Percentiles rank a stretch among this genome's conserved stretches.
These are phyloP conservation scores for Zaprionus taronus DNA, from an alignment of 1,140 invertebrate genomes.

Conservation along the genomic window DNA sequence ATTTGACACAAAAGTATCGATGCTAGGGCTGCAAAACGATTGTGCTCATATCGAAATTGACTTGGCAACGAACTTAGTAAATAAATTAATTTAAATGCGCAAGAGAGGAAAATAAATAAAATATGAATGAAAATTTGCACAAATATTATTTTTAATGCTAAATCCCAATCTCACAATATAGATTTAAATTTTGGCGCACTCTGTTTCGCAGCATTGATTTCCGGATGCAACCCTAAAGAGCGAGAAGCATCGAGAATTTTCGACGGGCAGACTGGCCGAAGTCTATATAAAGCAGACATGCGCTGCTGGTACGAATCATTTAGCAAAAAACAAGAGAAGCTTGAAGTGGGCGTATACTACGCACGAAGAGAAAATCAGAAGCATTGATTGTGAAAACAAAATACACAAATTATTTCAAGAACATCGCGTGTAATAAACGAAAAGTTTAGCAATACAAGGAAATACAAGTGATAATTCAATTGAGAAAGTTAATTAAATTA, in stretches of 20 bases:
- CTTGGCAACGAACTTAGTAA: neutral
- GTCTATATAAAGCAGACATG: conserved; percentile 55
- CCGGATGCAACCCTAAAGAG: conserved; percentile 59
- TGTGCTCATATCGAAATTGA: neutral
- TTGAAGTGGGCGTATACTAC: conserved; percentile 25
- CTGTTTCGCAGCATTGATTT: conserved; percentile 13
- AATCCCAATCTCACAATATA: neutral
- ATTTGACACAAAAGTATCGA: conserved; percentile 14
- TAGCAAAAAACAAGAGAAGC: conserved; percentile 35
- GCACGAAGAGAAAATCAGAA: conserved; percentile 24
- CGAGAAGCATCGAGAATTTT: conserved; percentile 71
- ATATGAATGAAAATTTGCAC: neutral
- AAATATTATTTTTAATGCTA: neutral
- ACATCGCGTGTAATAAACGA: conserved; percentile 11
- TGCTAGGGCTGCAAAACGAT: conserved; percentile 24
- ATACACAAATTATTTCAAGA: conserved; percentile 23
- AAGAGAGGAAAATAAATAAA: neutral
- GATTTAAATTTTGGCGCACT: conserved; percentile 11
- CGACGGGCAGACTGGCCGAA: conserved; percentile 42
- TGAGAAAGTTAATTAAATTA: conserved; percentile 1
- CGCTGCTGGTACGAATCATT: conserved; percentile 25
- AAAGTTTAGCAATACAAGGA: neutral
- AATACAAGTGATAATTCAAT: conserved; percentile 8
- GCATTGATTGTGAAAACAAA: conserved; percentile 38
- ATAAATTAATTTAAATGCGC: neutral